Base-by-base conservation (phyloP, 2,113 vertebrate species). In the Ochotona curzoniae region DNA sequence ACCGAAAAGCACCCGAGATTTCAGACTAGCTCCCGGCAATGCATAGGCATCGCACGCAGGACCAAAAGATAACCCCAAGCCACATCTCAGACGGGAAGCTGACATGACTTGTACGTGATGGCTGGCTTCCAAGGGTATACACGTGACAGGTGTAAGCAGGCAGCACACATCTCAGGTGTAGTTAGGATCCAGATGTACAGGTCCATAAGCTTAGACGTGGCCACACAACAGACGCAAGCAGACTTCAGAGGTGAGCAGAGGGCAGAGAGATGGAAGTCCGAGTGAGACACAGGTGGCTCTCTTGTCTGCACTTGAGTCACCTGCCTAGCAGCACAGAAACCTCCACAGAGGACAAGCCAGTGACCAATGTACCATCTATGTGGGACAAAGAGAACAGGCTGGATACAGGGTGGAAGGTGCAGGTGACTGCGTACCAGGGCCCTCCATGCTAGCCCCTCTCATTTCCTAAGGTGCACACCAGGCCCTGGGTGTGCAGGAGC, bases 361-460 rank as follows among this genome's bases (percentile, higher is more conserved):
- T 47, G 32, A 57, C 9, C 61, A 14, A 12, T 7, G 23, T 13
- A 7, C 18, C 1, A 1, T 83, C 75, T 94, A 93, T 89, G 91
- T 96, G 90, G n/a, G 32, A 98, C 98, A 51, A 97, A 96, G 2
- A 99, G 97, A 69, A 99, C 93, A 8, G 98, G 98, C 20, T 98
- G 98, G 95, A 98, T 95, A 74, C 93, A 98, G 98, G 98, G 88
- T 99, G 98, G 96, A 99, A 99, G 93, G 99, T 83, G 9, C 98
- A 94, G 70, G 99, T 91, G 28, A 99, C 1, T 0, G 98, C 97
- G 1, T 97, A 94, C 94, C 28, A 83, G 6, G 95, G 90, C 54
- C 93, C 94, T 18, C 93, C 69, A 85, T 92, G 88, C 83, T 90
- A 94, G 51, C 82, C 87, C 85, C 85, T 94, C 28, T 23, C 74